Base-by-base conservation (phyloP, 2,797 vertebrate genomes). In the Labroides dimidiatus region DNA sequence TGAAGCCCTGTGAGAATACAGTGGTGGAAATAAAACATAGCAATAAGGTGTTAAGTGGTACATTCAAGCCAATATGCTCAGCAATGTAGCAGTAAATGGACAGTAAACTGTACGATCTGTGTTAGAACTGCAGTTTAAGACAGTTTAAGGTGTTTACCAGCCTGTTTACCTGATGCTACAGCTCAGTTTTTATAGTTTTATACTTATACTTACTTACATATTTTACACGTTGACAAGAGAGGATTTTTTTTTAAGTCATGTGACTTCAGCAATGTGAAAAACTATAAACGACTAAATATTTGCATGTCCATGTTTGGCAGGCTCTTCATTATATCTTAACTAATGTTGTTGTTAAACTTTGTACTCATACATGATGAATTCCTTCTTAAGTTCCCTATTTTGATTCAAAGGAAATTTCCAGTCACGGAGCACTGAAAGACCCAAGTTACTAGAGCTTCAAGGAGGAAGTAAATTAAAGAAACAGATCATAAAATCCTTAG, bases 31-130 rank as follows among this genome's bases (percentile, higher is more conserved):
- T 57, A 41, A 77, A 78, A 65, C 23, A 41, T 39, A 42, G 10
- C 44, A 57, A 16, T 69, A 63, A 74, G 39, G 63, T 65, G 57
- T 78, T 68, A 57, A 61, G 50, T 74, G n/a, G 33, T 36, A 58
- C 27, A 23, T 60, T 74, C 2, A 58, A 63, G 60, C 24, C 60
- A 78, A 23, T 67, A 30, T 64, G 66, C 48, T 43, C 10, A 55
- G 45, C 47, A 21, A 13, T 9, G 43, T 6, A 45, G 63, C 51
- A 47, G 49, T 54, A 50, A 77, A 77, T 75, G n/a, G 58, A 57
- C 59, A 21, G 19, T 37, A 17, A 67, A 59, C 12, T 61, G 10
- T 24, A 49, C 19, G 19, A 39, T 42, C 11, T 24, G 21, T 17
- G 41, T 47, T 19, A 52, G 4, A 63, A 48, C 8, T 49, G 54